phyloP scores from a whole-genome alignment of 1,140 invertebrate species.

The Dendrolimus punctatus region DNA sequence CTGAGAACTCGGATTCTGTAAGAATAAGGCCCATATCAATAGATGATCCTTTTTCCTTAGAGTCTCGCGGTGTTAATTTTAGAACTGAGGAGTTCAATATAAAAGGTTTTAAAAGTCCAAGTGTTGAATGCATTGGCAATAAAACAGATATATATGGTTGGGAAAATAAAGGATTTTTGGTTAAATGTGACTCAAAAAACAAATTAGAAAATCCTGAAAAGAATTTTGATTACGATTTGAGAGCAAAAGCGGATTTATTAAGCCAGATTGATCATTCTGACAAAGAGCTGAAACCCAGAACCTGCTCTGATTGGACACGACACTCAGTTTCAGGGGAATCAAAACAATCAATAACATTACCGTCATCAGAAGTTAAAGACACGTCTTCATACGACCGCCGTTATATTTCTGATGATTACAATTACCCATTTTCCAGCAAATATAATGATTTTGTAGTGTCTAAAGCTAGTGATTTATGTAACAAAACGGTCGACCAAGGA shows the following conservation, averaged over 20 bases:
- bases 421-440: constrained; percentile 52
- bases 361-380: constrained; percentile 48
- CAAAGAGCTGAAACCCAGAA: constrained; percentile 26
- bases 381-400: constrained; percentile 40
- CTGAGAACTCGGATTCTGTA: constrained; percentile 49
- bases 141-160: constrained; percentile 68
- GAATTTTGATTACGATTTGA: constrained; percentile 26
- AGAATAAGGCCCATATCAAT: constrained; percentile 58
- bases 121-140: constrained; percentile 57
- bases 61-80: constrained; percentile 28
- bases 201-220: constrained; percentile 25
- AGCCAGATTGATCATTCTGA: constrained; percentile 18
- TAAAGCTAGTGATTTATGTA: constrained; percentile 54
- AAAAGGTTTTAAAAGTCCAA: constrained; percentile 51
- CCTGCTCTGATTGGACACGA: constrained; percentile 32
- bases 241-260: constrained; percentile 26
- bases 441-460: constrained; percentile 54
- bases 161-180: constrained; percentile 68
- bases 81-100: constrained; percentile 33
- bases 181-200: constrained; percentile 43
- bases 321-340: constrained; percentile 53
- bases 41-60: constrained; percentile 60
- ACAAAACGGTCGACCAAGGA: constrained; percentile 41
- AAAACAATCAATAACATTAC: constrained; percentile 45
- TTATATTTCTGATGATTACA: constrained; percentile 49